phyloP scores from a whole-genome alignment of 2,888 invertebrate genomes.

The Habroteleia sp. region DNA sequence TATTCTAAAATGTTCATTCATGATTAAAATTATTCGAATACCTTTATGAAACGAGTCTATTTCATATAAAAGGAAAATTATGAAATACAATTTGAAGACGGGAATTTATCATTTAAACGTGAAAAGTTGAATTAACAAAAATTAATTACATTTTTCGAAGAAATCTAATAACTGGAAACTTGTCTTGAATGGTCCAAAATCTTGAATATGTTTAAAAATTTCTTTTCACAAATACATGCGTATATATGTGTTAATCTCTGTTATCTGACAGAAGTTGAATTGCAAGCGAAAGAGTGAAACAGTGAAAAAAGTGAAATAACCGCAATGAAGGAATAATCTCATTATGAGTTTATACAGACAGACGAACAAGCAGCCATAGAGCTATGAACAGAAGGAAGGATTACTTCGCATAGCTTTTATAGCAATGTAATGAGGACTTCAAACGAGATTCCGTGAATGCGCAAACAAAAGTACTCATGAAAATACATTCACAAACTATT shows the following conservation, averaged over 20 bases:
- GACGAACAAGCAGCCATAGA: conserved; percentile 28
- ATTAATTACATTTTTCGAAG: no score
- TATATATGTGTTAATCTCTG: conserved; percentile 24
- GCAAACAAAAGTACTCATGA: conserved; percentile 47
- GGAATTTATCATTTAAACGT: no score
- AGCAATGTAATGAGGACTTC: conserved; percentile 55
- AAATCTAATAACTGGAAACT: no score
- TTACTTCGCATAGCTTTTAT: conserved; percentile 45
- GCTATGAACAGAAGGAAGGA: conserved; percentile 44
- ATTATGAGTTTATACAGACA: conserved; percentile 52
- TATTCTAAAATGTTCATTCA: no score
- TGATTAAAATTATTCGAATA: no score
- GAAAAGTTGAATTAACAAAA: no score
- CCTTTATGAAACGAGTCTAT: no score
- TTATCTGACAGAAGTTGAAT: conserved; percentile 24
- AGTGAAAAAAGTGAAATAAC: conserved; percentile 26
- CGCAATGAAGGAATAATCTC: conserved; percentile 54
- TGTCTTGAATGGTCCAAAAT: no score
- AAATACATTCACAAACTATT: conserved; percentile 25
- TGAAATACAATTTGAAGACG: no score
- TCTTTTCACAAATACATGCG: no score
- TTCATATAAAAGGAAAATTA: no score
- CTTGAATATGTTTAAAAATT: no score
- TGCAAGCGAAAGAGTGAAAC: conserved; percentile 20
- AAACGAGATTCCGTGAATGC: conserved; percentile 44